Evolutionary conservation across 23 tunicate genomes (phyloP).

Genomic region (Ascidia mentula): DNA sequence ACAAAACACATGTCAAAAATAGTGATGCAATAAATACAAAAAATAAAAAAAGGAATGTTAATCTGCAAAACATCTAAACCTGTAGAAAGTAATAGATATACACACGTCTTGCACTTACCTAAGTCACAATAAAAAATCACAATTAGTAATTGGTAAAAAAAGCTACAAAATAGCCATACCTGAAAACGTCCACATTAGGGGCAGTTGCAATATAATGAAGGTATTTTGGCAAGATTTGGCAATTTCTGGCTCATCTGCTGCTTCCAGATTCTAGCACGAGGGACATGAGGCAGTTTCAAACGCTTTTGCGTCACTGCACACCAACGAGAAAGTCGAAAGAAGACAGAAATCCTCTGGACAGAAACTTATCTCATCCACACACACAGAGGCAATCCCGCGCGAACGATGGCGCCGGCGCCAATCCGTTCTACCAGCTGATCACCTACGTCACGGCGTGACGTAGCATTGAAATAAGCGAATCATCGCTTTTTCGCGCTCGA

Average conservation of each 20-base stretch:
- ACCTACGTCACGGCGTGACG: neutral
- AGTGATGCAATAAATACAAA: too few species aligned
- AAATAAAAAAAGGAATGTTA: too few species aligned
- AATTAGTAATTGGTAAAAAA: too few species aligned
- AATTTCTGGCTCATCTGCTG: neutral
- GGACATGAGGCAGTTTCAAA: neutral
- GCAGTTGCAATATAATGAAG: too few species aligned
- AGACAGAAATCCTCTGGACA: neutral
- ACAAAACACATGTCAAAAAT: too few species aligned
- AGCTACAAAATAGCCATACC: too few species aligned
- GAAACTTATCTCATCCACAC: neutral
- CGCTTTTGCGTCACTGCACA: neutral
- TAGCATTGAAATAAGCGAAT: too few species aligned
- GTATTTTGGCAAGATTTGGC: neutral
- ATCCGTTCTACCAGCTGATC: neutral
- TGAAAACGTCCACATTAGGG: too few species aligned
- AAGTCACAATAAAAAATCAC: too few species aligned
- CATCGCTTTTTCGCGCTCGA: neutral
- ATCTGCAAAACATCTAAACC: too few species aligned
- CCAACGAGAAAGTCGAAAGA: neutral
- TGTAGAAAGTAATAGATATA: too few species aligned
- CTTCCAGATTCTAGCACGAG: neutral
- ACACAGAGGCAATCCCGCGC: neutral
- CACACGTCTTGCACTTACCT: too few species aligned
- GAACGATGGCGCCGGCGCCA: slow-evolving; percentile 2